A percentile compares a stretch with the other conserved stretches of the same genome.
Evolutionary conservation across 2,888 invertebrate genomes (phyloP).

Genomic region (Hypsopygia costalis): DNA sequence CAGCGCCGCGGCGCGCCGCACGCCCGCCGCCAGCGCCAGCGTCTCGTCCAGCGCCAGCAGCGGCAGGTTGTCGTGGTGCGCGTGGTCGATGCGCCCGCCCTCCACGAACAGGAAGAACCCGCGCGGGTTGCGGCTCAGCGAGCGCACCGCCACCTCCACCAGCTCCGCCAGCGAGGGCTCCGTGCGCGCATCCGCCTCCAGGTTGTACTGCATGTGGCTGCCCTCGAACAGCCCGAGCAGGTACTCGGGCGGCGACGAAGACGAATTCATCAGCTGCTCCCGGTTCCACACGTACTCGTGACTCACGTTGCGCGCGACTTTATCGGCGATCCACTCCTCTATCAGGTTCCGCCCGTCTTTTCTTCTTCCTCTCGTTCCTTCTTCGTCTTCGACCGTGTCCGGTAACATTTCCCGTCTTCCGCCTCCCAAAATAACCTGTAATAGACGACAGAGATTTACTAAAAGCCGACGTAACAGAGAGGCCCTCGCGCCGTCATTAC

Average conservation of each 20-base stretch:
- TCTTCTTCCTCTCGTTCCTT: slow-evolving; percentile 63
- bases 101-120: slow-evolving; percentile 91
- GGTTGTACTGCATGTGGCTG: slow-evolving; percentile 84
- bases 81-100: slow-evolving; percentile 84
- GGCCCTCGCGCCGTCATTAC: too few species aligned
- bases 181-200: slow-evolving; percentile 66
- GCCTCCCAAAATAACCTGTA: slow-evolving; percentile 85
- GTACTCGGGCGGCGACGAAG: slow-evolving; percentile 77
- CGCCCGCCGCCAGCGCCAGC: slow-evolving; percentile 75
- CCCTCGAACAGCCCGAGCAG: slow-evolving; percentile 82
- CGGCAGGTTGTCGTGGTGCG: slow-evolving; percentile 82
- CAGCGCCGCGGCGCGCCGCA: slow-evolving; percentile 62
- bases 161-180: slow-evolving; percentile 85
- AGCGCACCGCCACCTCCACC: slow-evolving; percentile 82
- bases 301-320: slow-evolving; percentile 46
- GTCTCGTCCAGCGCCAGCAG: slow-evolving; percentile 29
- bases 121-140: slow-evolving; percentile 72
- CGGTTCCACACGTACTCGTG: slow-evolving; percentile 81
- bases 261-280: slow-evolving; percentile 66
- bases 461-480: not conserved
- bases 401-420: slow-evolving; percentile 85
- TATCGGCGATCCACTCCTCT: slow-evolving; percentile 81
- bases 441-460: too few species aligned
- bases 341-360: slow-evolving; percentile 84
- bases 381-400: slow-evolving; percentile 69